A percentile compares a stretch with the other conserved stretches of the same genome.
Evolutionary conservation across 2,888 invertebrate genomes (phyloP).

Genomic region (Caenorhabditis auriculariae): DNA sequence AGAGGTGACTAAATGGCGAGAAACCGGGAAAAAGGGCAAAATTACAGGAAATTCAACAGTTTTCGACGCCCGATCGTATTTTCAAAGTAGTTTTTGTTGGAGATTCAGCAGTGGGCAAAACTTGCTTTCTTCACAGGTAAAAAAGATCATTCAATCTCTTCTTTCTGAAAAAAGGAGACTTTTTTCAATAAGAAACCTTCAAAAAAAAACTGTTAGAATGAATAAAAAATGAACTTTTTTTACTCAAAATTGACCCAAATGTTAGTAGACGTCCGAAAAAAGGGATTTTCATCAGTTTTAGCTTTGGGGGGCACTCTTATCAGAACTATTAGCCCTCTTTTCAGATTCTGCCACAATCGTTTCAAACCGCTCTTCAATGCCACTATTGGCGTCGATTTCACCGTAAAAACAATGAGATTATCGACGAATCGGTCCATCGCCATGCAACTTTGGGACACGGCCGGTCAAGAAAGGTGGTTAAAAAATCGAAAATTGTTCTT

Average conservation of each 20-base stretch:
- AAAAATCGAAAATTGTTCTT: neutral
- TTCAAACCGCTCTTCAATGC: slow-evolving; percentile 69
- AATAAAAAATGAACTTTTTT: no score
- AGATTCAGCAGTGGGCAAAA: slow-evolving; percentile 70
- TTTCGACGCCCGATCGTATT: slow-evolving; percentile 64
- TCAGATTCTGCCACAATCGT: slow-evolving; percentile 67
- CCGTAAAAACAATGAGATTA: slow-evolving; percentile 65
- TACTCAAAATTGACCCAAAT: no score
- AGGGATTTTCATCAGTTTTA: neutral
- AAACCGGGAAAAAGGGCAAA: neutral
- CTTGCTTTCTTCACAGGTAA: slow-evolving; percentile 68
- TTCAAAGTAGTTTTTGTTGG: slow-evolving; percentile 71
- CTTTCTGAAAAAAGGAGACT: neutral
- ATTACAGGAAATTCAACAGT: slow-evolving; percentile 31
- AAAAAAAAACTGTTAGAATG: no score
- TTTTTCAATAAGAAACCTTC: no score
- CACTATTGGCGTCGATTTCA: slow-evolving; percentile 70
- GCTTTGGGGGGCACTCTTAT: no score
- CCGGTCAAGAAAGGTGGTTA: slow-evolving; percentile 68
- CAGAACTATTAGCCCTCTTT: neutral
- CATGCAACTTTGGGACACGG: slow-evolving; percentile 69
- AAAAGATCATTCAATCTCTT: neutral
- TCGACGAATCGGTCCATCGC: slow-evolving; percentile 63
- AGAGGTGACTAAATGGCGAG: neutral
- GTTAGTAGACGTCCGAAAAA: neutral